These are phyloP conservation scores for Yponomeuta evonymella DNA, from an alignment of 2,888 invertebrate species.

Conservation along the genomic window DNA sequence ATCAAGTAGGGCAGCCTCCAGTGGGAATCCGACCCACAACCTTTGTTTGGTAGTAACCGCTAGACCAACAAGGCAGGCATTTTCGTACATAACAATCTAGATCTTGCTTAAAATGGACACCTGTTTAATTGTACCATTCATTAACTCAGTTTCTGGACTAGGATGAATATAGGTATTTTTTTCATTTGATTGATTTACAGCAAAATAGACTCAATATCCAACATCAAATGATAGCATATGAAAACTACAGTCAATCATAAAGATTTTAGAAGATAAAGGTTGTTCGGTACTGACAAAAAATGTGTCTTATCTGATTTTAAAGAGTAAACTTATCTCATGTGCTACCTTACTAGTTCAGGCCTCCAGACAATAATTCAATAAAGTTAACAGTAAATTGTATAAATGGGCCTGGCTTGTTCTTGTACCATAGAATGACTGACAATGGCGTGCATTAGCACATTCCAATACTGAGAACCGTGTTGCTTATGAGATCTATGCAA, in stretches of 20 bases:
- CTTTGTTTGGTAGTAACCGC: no score
- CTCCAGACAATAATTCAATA: neutral
- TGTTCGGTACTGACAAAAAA: neutral
- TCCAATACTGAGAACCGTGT: slow-evolving; percentile 2
- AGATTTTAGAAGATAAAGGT: neutral
- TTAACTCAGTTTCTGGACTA: no score
- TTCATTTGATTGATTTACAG: no score
- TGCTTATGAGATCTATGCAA: neutral
- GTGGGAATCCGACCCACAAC: no score
- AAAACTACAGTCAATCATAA: neutral
- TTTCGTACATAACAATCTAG: no score
- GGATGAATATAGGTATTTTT: no score
- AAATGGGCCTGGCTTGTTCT: neutral
- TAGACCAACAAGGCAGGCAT: no score
- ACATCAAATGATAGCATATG: no score
- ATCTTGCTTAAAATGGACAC: no score
- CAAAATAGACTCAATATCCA: no score
- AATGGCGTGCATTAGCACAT: slow-evolving; percentile 3
- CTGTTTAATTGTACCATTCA: no score
- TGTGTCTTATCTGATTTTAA: slow-evolving; percentile 1
- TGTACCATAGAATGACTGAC: neutral
- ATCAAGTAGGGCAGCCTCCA: no score
- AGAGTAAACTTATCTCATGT: neutral
- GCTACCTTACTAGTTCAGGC: neutral
- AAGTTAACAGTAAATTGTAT: neutral